Percentiles rank a stretch among this genome's conserved stretches.
phyloP scores from a whole-genome alignment of 2,113 vertebrate species.

The Coryphaenoides rupestris region DNA sequence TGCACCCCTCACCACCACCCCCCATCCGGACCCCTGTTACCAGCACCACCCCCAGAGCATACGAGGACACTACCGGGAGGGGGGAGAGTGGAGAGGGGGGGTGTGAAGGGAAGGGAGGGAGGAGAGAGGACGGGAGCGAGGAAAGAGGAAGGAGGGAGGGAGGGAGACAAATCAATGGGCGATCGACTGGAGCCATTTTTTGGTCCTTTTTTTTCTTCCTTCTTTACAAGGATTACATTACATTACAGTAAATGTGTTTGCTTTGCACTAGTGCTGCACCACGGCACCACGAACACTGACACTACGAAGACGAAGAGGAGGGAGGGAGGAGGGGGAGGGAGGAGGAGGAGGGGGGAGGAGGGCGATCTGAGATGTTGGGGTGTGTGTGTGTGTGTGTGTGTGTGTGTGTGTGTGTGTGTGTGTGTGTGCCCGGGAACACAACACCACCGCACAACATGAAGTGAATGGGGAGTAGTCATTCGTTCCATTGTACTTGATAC shows the following conservation, averaged over 20 bases:
- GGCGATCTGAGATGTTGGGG: no score
- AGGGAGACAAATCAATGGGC: slow-evolving; percentile 56
- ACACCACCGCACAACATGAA: no score
- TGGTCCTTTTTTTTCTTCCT: no score
- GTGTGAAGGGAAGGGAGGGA: neutral
- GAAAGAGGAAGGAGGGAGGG: slow-evolving; percentile 16
- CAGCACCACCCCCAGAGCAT: no score
- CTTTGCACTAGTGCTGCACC: slow-evolving; percentile 53
- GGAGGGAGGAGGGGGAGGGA: neutral
- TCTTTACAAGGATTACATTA: slow-evolving; percentile 68
- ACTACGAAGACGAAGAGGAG: slow-evolving; percentile 48
- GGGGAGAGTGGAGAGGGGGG: slow-evolving; percentile 31
- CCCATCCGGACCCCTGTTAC: no score
- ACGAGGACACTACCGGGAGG: slow-evolving; percentile 15
- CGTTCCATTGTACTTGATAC: no score
- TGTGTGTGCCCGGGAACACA: no score
- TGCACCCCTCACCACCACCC: no score
- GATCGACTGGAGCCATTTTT: slow-evolving; percentile 41
- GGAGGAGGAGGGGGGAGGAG: no score
- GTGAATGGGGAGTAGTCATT: no score
- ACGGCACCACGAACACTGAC: slow-evolving; percentile 33
- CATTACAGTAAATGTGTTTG: slow-evolving; percentile 72
- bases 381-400: no score
- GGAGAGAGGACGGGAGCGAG: slow-evolving; percentile 30
- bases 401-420: no score